Evolutionary conservation across 37 sponge, comb jelly and placozoan species (phyloP), one percentile per base, ranked within the genome.

Genomic region (Petrosia ficiformis): DNA sequence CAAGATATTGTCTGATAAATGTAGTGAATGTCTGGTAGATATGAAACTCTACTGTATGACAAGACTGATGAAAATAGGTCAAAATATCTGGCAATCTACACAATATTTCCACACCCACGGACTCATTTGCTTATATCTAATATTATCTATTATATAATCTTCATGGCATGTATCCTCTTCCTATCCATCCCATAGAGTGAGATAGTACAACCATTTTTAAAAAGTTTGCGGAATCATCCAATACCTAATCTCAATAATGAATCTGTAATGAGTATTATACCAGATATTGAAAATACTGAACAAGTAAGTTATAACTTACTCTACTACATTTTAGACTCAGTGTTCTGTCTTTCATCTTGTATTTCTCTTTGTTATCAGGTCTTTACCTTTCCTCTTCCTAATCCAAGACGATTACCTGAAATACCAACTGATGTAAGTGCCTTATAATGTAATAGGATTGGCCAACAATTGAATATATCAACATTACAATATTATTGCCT

Each of bases 341-440:
- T n/a, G n/a, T n/a, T n/a, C n/a, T n/a, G n/a, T n/a, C n/a, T n/a
- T n/a, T n/a, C n/a, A n/a, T n/a, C n/a, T n/a, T n/a, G n/a, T n/a
- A 4, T 31, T 72, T 42, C 33, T 26, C 56, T 29, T 24, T 5
- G 24, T 70, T 31, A 3, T 4, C 74, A 73, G 86, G 68, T 72
- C n/a, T 82, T 65, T 64, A 39, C 78, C 34, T 82, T 85, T 43
- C 76, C 80, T 70, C 72, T 90, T 0, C 86, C 86, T 26, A 72
- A 90, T 56, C 73, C 82, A 24, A 81, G 63, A 66, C 80, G 56
- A 64, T 66, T 85, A 11, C 82, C 86, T 2, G 76, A 82, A 40
- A 83, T 90, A 43, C 91, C 91, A 29, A 77, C 72, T 2, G 82
- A 85, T 74, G 91, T 90, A n/a, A 85, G 91, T 81, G 68, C 67